Percentiles rank a stretch among this genome's conserved stretches.
phyloP scores from a whole-genome alignment of 2,113 vertebrate species.

The Condylura cristata region DNA sequence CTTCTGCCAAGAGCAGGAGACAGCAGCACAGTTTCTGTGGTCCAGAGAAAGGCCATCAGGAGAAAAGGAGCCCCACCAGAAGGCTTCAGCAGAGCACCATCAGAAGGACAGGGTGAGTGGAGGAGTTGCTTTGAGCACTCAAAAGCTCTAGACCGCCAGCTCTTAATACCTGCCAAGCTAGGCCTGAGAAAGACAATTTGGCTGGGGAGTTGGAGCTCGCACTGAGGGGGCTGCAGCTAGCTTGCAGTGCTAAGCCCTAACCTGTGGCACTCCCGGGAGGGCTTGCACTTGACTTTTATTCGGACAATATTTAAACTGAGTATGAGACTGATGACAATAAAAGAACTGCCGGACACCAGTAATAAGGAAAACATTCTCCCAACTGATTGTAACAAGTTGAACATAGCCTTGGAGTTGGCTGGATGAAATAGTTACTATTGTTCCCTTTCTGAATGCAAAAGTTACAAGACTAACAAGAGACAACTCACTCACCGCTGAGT shows the following conservation, averaged over 20 bases:
- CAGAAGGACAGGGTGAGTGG: neutral
- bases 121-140: neutral
- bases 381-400: neutral
- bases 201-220: no score
- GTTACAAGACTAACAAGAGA: neutral
- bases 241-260: no score
- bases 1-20: neutral
- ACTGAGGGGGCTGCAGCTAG: no score
- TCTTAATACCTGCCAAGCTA: neutral
- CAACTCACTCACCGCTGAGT: neutral
- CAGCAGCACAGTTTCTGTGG: neutral
- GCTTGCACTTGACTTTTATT: neutral
- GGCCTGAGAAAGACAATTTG: no score
- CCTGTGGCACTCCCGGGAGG: no score
- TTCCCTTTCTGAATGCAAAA: neutral
- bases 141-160: neutral
- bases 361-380: neutral
- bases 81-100: neutral
- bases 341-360: neutral
- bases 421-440: neutral
- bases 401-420: neutral
- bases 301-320: neutral
- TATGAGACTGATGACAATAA: neutral
- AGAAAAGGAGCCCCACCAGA: neutral
- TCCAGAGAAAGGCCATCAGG: neutral